These are phyloP conservation scores for Cataglyphis hispanica DNA, from an alignment of 1,140 invertebrate genomes.

Conservation along the genomic window DNA sequence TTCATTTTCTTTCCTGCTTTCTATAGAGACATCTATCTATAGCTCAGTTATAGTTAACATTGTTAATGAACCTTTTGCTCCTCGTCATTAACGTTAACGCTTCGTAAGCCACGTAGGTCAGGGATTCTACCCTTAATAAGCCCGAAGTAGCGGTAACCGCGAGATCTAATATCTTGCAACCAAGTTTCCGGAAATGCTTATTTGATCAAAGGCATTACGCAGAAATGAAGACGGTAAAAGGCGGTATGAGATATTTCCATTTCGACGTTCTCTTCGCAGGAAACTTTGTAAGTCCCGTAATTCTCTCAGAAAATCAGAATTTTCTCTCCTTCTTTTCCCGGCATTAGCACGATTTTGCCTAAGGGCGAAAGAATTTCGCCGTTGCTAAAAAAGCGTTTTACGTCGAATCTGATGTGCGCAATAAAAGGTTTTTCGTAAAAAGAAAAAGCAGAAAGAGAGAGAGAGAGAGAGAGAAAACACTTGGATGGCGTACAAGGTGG, in stretches of 20 bases:
- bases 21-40: slow-evolving; percentile 10
- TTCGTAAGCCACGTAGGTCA: slow-evolving; percentile 13
- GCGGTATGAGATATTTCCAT: slow-evolving; percentile 41
- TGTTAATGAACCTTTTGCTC: slow-evolving; percentile 4
- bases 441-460: not conserved
- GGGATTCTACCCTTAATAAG: slow-evolving; percentile 1
- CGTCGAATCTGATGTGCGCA: slow-evolving; percentile 15
- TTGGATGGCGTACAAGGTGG: slow-evolving; percentile 28
- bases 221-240: slow-evolving; percentile 25
- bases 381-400: not conserved
- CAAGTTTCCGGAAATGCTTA: slow-evolving; percentile 15
- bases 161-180: slow-evolving; percentile 20
- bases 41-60: not conserved
- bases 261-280: slow-evolving; percentile 13
- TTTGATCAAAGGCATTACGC: slow-evolving; percentile 17
- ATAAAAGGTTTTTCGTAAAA: slow-evolving; percentile 49
- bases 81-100: slow-evolving; percentile 36
- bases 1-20: not conserved
- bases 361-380: slow-evolving; percentile 12
- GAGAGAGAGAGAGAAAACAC: slow-evolving; percentile 2
- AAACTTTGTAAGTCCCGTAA: slow-evolving; percentile 31
- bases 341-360: slow-evolving; percentile 34
- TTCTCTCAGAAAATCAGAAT: slow-evolving; percentile 10
- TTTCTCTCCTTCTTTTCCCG: slow-evolving; percentile 15
- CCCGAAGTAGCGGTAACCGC: not conserved